Evolutionary conservation across 1,140 invertebrate species (phyloP), one percentile per base, ranked within the genome.

Genomic region (Elysia chlorotica): DNA sequence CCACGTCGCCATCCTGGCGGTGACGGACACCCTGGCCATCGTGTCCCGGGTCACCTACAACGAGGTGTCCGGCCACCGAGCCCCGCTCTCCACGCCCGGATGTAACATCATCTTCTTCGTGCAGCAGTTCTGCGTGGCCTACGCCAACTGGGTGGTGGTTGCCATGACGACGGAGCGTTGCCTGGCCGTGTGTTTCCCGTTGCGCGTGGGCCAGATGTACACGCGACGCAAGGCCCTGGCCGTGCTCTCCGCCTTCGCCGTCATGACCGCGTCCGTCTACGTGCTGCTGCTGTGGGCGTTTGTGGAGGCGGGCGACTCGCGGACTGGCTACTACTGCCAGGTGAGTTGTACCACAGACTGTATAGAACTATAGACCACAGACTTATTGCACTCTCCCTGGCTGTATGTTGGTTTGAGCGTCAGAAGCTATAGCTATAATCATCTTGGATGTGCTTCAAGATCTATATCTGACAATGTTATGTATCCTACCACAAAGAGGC

Each of bases 111-210:
- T 84, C 28, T 74, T 79, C 37, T 79, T 81, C 56, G 30, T 75
- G 2, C 80, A 78, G 30, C 78, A 78, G 37, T 78, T 78, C 53
- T 76, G 77, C 25, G 75, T 77, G 65, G 76, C 74, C 48, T 82
- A 80, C 67, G 70, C 80, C 30, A 84, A 79, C 72, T 84, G 83
- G 83, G 77, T 84, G 30, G 69, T 84, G 10, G 83, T 84, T 23
- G 78, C 78, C 56, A 82, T 84, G 80, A 81, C 83, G 3, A 25
- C 79, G 4, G 83, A 84, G 68, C 73, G 83, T 2, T 84, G 81
- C 61, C 73, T 82, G 14, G 83, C 83, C 21, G 79, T 84, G 6
- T 81, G 77, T 76, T 82, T 83, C 35, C 83, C 83, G 0, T 70
- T 84, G 1, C 74, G 77, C 35, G 79, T 84, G 0, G 77, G 75